Evolutionary conservation across 2,888 invertebrate species (phyloP).

Genomic region (Hesperia comma): DNA sequence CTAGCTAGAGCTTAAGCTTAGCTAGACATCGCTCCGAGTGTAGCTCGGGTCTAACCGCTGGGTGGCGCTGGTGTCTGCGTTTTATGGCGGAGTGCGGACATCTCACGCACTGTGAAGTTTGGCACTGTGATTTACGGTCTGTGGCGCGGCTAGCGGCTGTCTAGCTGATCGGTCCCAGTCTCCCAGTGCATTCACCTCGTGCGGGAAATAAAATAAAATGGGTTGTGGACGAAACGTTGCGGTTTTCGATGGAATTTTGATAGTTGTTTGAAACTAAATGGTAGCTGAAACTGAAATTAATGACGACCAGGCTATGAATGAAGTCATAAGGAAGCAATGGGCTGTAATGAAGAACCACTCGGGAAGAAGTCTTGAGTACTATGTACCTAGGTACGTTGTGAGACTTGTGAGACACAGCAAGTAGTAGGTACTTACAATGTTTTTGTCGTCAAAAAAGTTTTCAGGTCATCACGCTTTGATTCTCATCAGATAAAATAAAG

Average conservation of each 20-base stretch:
- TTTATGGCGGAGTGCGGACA: slow-evolving; percentile 25
- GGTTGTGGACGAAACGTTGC: neutral
- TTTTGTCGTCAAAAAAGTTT: too few relatives aligned
- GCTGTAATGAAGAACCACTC: too few relatives aligned
- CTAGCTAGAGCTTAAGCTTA: too few relatives aligned
- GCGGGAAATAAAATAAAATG: neutral
- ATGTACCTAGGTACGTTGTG: too few relatives aligned
- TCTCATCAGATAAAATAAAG: too few relatives aligned
- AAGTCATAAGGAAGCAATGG: too few relatives aligned
- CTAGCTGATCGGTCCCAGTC: slow-evolving; percentile 24
- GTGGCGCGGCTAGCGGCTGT: slow-evolving; percentile 32
- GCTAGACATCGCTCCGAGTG: neutral
- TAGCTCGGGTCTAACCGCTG: neutral
- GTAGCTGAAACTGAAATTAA: too few relatives aligned
- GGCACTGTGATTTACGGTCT: slow-evolving; percentile 31
- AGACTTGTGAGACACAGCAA: too few relatives aligned
- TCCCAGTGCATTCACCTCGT: slow-evolving; percentile 19
- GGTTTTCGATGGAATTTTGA: neutral
- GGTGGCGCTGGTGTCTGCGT: neutral
- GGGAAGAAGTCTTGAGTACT: too few relatives aligned
- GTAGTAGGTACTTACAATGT: too few relatives aligned
- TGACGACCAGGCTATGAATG: too few relatives aligned
- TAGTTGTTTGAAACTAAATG: neutral
- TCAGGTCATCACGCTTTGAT: too few relatives aligned
- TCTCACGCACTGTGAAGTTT: slow-evolving; percentile 25